These are phyloP conservation scores for Microtus oregoni DNA, from an alignment of 2,113 vertebrate species.

Conservation along the genomic window DNA sequence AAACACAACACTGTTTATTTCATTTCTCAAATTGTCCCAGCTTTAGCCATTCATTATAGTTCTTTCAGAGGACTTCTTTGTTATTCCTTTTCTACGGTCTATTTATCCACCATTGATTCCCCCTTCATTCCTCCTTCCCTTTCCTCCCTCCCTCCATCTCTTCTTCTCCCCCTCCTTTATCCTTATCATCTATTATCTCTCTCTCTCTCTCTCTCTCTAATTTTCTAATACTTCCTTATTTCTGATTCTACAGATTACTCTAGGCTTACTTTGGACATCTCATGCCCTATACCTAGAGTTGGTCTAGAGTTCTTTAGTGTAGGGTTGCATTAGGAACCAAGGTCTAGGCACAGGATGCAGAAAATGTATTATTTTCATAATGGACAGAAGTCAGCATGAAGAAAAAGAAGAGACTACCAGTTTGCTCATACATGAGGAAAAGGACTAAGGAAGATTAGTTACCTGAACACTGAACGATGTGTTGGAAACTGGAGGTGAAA, in stretches of 20 bases:
- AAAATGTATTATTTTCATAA: background rate
- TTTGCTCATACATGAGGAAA: background rate
- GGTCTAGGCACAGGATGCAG: background rate
- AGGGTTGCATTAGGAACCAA: background rate
- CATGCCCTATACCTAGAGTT: background rate
- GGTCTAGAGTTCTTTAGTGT: background rate
- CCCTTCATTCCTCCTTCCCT: background rate
- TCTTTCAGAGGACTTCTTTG: background rate
- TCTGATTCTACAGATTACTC: background rate
- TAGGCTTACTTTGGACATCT: background rate
- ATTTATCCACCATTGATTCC: background rate
- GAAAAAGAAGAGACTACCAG: background rate
- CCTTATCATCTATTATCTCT: no score
- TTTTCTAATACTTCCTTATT: background rate
- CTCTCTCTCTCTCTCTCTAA: no score
- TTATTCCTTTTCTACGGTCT: background rate
- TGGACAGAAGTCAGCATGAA: background rate
- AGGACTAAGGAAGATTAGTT: background rate
- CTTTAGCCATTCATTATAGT: background rate
- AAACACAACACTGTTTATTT: conserved; percentile 12
- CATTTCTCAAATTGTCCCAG: background rate
- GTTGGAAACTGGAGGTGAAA: background rate
- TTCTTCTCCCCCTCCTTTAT: background rate
- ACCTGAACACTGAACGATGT: background rate
- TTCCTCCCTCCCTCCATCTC: fast-evolving